A percentile compares a stretch with the other conserved stretches of the same genome.
Conservation (phyloP, 2,888 invertebrate species). For the Diaphora mendica region DNA sequence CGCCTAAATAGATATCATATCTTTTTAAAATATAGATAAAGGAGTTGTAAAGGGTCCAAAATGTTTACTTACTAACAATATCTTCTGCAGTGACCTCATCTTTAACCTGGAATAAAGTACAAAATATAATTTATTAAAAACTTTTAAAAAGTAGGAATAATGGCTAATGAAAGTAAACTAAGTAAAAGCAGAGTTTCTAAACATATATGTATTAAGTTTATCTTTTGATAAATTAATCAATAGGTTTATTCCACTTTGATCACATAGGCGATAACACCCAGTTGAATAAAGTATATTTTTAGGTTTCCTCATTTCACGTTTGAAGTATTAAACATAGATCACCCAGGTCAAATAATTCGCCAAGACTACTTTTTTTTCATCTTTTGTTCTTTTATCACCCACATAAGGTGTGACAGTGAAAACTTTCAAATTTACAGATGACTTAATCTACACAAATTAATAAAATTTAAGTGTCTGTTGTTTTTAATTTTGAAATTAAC, state of each 20-base stretch:
- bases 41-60: neutral
- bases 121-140: neutral
- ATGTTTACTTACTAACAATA: slow-evolving; percentile 70
- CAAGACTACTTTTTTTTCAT: too few species aligned
- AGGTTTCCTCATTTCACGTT: too few species aligned
- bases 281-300: too few species aligned
- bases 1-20: neutral
- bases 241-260: neutral
- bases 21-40: neutral
- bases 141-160: neutral
- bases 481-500: too few species aligned
- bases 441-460: too few species aligned
- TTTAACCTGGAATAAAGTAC: slow-evolving; percentile 70
- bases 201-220: neutral
- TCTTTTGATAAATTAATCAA: neutral
- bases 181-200: neutral
- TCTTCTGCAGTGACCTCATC: slow-evolving; percentile 75
- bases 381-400: too few species aligned
- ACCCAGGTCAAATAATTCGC: too few species aligned
- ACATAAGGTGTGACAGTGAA: too few species aligned
- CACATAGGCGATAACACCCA: too few species aligned
- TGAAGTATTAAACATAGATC: too few species aligned
- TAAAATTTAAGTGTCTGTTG: too few species aligned
- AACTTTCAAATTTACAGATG: too few species aligned
- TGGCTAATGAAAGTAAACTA: neutral